phyloP scores from a whole-genome alignment of 2,888 invertebrate genomes.

The Idaea straminata region DNA sequence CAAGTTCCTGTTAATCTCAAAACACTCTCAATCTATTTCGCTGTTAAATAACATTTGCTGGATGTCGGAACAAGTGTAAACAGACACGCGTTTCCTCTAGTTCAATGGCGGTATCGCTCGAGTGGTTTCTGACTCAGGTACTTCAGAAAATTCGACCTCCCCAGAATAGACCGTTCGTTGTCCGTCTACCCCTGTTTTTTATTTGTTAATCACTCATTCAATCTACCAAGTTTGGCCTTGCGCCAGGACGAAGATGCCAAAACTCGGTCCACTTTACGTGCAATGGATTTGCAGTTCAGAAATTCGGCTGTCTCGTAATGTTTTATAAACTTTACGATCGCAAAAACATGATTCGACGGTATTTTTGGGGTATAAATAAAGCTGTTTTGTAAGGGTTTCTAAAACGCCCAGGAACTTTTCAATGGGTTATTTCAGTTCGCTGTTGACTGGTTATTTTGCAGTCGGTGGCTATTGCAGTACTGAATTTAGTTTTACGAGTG shows the following conservation, averaged over 20 bases:
- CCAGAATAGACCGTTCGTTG: slow-evolving; percentile 69
- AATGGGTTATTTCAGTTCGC: slow-evolving; percentile 22
- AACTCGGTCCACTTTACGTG: slow-evolving; percentile 55
- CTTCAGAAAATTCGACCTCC: slow-evolving; percentile 67
- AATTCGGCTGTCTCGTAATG: slow-evolving; percentile 26
- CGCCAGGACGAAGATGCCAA: slow-evolving; percentile 67
- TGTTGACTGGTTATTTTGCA: slow-evolving; percentile 24
- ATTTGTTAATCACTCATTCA: slow-evolving; percentile 76
- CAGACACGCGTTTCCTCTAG: slow-evolving; percentile 65
- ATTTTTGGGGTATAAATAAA: slow-evolving; percentile 9
- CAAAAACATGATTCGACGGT: slow-evolving; percentile 27
- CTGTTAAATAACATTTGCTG: slow-evolving; percentile 39
- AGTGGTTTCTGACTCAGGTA: slow-evolving; percentile 70
- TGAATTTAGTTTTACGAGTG: slow-evolving; percentile 75
- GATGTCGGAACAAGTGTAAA: slow-evolving; percentile 47
- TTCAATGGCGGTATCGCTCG: slow-evolving; percentile 60
- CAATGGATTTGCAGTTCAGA: slow-evolving; percentile 49
- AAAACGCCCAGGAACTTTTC: slow-evolving; percentile 5
- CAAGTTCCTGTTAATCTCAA: slow-evolving; percentile 19
- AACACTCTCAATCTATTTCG: slow-evolving; percentile 23
- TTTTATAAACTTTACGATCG: slow-evolving; percentile 26
- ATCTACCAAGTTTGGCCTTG: slow-evolving; percentile 66
- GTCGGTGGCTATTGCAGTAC: slow-evolving; percentile 47
- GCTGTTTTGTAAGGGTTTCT: background rate
- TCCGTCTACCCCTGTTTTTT: slow-evolving; percentile 65